Evolutionary conservation across 2,113 vertebrate species (phyloP), one percentile per base, ranked within the genome.

Genomic region (Xyrauchen texanus): DNA sequence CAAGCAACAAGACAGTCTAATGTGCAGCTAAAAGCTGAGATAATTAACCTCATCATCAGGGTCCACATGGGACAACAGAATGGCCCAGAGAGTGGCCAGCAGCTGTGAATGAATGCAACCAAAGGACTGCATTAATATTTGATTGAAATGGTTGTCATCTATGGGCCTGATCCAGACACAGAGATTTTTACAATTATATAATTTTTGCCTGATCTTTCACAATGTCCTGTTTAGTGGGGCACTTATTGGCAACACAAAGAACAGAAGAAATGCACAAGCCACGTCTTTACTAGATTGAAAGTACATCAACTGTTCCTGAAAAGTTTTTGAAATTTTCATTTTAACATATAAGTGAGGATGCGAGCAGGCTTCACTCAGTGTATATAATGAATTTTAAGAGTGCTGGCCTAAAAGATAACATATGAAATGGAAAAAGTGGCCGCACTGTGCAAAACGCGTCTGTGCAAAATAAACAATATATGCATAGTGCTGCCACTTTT

Each of bases 81-180:
- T 34, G 21, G 44, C 15, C 8, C 66, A 65, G 42, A 34, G 21
- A 73, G 75, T 68, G 47, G 53, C 70, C 67, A 47, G 45, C 49
- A 16, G 45, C 42, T 47, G 21, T 55, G 12, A 65, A 58, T 72
- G 42, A 68, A 76, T 44, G 10, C 8, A 34, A 66, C 60, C 49
- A 76, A 81, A 76, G 63, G 34, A 58, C 4, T 62, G 47, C 68
- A 84, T 82, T 84, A 64, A 86, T 82, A 76, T 78, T 82, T 77
- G 9, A 84, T 74, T 78, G 51, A 53, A 62, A 73, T 44, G 42
- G 57, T 70, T 71, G 73, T 62, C 12, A 34, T 34, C 34, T 60
- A 7, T 15, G 42, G 53, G 68, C 57, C 12, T 9, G 65, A 53
- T 81, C 67, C 51, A 73, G 21, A 21, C 51, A 57, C n/a, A 51